Conservation (phyloP, 2,888 invertebrate species). For the Automeris io region DNA sequence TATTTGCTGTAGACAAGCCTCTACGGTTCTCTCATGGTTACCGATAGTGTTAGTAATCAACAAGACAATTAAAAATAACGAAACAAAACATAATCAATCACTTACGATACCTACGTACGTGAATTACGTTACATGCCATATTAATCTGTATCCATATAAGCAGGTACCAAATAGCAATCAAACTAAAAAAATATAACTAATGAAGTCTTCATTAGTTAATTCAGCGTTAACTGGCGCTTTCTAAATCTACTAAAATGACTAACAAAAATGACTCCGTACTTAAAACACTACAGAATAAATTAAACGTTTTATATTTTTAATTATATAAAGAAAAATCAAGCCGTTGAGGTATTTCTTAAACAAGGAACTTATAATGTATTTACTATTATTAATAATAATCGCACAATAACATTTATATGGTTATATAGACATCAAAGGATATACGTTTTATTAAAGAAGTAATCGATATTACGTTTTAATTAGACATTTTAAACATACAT, state of each 20-base stretch:
- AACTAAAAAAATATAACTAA: slow-evolving; percentile 12
- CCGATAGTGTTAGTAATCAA: neutral
- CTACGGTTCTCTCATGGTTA: too few relatives aligned
- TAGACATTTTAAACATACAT: too few relatives aligned
- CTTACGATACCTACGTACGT: too few relatives aligned
- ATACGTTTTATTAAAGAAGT: too few relatives aligned
- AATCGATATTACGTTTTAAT: too few relatives aligned
- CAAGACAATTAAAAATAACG: neutral
- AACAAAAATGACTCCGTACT: slow-evolving; percentile 61
- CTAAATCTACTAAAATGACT: slow-evolving; percentile 66
- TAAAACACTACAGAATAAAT: slow-evolving; percentile 57
- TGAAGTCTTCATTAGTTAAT: too few relatives aligned
- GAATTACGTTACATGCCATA: slow-evolving; percentile 1
- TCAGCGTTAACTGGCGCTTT: slow-evolving; percentile 13
- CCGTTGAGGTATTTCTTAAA: slow-evolving; percentile 57
- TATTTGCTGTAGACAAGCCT: too few relatives aligned
- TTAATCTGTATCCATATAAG: slow-evolving; percentile 25
- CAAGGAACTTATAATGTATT: slow-evolving; percentile 40
- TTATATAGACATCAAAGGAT: too few relatives aligned
- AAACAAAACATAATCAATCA: neutral
- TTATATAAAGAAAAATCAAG: slow-evolving; percentile 31
- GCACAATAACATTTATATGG: neutral
- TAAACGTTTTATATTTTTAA: slow-evolving; percentile 23
- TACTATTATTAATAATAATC: slow-evolving; percentile 14
- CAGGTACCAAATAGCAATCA: slow-evolving; percentile 51